Evolutionary conservation across 1,140 invertebrate species (phyloP).

Genomic region (Brachionus rubens): DNA sequence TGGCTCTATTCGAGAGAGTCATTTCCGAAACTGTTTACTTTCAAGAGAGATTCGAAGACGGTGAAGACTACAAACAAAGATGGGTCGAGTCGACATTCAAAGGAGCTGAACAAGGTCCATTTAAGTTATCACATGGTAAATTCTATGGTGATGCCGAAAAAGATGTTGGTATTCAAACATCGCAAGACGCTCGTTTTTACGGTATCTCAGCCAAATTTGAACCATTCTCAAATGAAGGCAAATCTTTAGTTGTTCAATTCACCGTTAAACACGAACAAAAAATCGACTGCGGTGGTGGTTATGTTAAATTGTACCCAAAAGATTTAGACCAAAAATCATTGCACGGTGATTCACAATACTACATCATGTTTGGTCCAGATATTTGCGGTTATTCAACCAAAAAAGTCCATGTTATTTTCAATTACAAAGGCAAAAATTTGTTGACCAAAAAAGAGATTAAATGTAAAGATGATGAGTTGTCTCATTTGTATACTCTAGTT

Average conservation of each 20-base stretch:
- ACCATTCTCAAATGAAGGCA: constrained; percentile 86
- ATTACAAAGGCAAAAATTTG: constrained; percentile 95
- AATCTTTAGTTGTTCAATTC: constrained; percentile 86
- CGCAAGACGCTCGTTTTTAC: constrained; percentile 94
- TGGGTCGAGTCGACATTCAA: constrained; percentile 40
- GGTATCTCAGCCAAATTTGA: constrained; percentile 87
- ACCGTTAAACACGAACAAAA: constrained; percentile 98
- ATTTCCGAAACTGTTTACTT: constrained; percentile 21
- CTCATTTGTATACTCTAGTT: constrained; percentile 95
- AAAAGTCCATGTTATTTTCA: constrained; percentile 98
- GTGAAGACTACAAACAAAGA: constrained; percentile 5
- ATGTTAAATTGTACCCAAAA: constrained; percentile 90
- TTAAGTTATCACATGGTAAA: constrained; percentile 82
- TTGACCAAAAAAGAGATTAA: constrained; percentile 84
- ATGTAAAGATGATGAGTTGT: constrained; percentile 83
- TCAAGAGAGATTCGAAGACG: background rate
- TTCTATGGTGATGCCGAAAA: constrained; percentile 89
- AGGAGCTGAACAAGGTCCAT: constrained; percentile 69
- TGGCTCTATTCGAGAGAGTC: background rate
- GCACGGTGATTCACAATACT: constrained; percentile 92
- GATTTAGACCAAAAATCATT: too few relatives aligned
- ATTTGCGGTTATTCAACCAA: constrained; percentile 98
- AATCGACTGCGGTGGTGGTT: constrained; percentile 98
- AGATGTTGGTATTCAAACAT: constrained; percentile 93
- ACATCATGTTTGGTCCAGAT: constrained; percentile 98